phyloP scores from a whole-genome alignment of 2,888 invertebrate species.

The Leptogaster cylindrica region DNA sequence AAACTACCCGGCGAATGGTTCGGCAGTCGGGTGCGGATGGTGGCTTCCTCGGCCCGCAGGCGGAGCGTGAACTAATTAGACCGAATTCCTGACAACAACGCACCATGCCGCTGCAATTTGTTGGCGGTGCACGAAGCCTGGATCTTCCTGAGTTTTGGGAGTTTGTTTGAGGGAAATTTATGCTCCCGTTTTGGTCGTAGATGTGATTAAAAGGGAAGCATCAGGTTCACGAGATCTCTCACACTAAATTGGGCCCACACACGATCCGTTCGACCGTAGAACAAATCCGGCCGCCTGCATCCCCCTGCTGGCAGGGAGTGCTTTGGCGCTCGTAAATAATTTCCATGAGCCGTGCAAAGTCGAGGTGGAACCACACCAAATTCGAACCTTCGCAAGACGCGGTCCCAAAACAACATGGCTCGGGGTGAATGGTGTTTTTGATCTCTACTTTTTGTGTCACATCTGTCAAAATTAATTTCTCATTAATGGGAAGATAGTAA shows the following conservation, averaged over 20 bases:
- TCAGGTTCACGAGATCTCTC: not conserved
- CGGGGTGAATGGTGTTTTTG: conserved; percentile 5
- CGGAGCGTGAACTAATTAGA: conserved; percentile 38
- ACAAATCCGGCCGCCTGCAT: not conserved
- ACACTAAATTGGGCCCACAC: conserved; percentile 31
- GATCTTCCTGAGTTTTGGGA: not conserved
- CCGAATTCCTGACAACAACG: conserved; percentile 29
- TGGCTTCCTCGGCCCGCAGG: conserved; percentile 2
- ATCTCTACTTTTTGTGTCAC: conserved; percentile 30
- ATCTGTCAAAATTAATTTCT: conserved; percentile 42
- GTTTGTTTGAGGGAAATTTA: conserved; percentile 20
- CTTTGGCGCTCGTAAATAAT: conserved; percentile 38
- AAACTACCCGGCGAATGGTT: conserved; percentile 23
- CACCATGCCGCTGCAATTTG: conserved; percentile 19
- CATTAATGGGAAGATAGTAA: conserved; percentile 38
- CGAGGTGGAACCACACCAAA: not conserved
- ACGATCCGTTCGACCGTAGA: conserved; percentile 1
- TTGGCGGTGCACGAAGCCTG: not conserved
- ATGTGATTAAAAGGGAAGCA: not conserved
- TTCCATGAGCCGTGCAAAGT: conserved; percentile 38
- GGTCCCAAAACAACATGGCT: not conserved
- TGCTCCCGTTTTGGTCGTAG: conserved; percentile 3
- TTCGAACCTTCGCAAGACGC: not conserved
- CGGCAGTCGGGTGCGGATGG: conserved; percentile 4
- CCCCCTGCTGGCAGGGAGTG: no score